A percentile compares a stretch with the other conserved stretches of the same genome.
Evolutionary conservation across 2,888 invertebrate species (phyloP).

Genomic region (Leptopilina myrica): DNA sequence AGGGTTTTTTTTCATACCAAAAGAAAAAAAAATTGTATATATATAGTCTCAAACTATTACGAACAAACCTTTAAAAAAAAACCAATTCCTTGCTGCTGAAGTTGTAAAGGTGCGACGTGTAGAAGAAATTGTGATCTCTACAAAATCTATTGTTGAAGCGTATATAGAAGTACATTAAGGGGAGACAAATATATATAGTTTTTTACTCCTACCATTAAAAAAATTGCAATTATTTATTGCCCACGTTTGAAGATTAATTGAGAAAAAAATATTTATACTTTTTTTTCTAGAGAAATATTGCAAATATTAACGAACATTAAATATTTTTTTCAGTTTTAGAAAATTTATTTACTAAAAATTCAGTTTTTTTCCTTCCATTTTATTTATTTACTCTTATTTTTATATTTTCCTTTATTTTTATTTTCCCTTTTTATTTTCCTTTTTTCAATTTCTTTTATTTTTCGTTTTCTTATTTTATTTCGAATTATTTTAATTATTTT

Average conservation of each 20-base stretch:
- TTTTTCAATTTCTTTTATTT: too few relatives aligned
- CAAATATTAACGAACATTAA: too few relatives aligned
- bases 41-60: slow-evolving; percentile 8
- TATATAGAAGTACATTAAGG: slow-evolving; percentile 1
- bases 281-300: not conserved
- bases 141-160: slow-evolving; percentile 28
- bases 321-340: too few relatives aligned
- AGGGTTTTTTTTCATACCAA: not conserved
- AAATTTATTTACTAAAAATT: too few relatives aligned
- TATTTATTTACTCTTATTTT: too few relatives aligned
- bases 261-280: not conserved
- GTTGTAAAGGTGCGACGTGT: slow-evolving; percentile 34
- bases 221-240: not conserved
- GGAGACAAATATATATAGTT: slow-evolving; percentile 8
- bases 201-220: not conserved
- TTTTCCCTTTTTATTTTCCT: too few relatives aligned
- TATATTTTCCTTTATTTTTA: too few relatives aligned
- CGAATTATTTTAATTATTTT: too few relatives aligned
- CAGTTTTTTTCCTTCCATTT: too few relatives aligned
- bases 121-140: slow-evolving; percentile 35
- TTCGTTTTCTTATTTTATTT: too few relatives aligned
- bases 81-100: slow-evolving; percentile 30
- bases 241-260: not conserved
- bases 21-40: not conserved
- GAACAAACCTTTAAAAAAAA: slow-evolving; percentile 29